Evolutionary conservation across 1,140 invertebrate species (phyloP).

Genomic region (Conus ventricosus): DNA sequence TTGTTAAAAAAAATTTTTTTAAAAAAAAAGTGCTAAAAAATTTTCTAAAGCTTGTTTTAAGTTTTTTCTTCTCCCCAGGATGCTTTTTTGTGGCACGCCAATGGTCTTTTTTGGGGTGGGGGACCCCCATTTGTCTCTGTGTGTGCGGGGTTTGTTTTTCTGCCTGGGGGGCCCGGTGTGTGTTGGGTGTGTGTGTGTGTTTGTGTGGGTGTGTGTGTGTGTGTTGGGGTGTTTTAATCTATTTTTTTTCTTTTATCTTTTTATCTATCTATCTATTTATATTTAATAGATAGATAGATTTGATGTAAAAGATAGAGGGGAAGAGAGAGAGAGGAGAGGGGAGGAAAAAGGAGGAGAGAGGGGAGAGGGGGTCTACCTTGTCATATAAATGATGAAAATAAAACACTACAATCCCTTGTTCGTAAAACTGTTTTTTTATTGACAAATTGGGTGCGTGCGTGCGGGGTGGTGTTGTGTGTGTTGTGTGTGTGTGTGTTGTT

Average conservation of each 20-base stretch:
- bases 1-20: too few relatives aligned
- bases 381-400: neutral
- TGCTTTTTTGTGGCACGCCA: too few relatives aligned
- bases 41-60: too few relatives aligned
- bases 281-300: neutral
- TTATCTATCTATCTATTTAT: neutral
- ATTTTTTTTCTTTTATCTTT: neutral
- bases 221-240: neutral
- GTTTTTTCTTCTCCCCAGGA: too few relatives aligned
- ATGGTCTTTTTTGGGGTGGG: too few relatives aligned
- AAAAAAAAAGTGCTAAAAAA: too few relatives aligned
- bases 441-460: neutral
- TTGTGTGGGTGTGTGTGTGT: neutral
- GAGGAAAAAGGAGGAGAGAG: too few relatives aligned
- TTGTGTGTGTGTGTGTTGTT: neutral
- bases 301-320: too few relatives aligned
- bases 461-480: neutral
- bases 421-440: neutral
- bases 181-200: constrained; percentile 3
- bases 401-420: neutral
- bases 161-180: too few relatives aligned
- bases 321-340: too few relatives aligned
- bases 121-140: neutral
- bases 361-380: too few relatives aligned
- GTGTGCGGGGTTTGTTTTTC: too few relatives aligned